Evolutionary conservation across 2,113 vertebrate species (phyloP).

Genomic region (Scomber scombrus): DNA sequence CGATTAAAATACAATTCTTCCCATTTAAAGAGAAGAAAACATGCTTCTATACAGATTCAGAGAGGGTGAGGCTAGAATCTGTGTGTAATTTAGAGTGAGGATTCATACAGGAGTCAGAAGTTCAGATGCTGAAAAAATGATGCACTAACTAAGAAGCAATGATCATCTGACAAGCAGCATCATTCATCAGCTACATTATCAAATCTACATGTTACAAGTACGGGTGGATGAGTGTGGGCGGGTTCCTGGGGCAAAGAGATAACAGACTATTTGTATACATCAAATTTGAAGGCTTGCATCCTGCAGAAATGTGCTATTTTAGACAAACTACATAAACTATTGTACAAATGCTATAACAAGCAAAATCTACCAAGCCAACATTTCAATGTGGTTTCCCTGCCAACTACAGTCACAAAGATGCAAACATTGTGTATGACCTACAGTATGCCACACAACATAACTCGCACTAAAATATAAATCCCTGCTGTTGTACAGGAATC

Average conservation of each 20-base stretch:
- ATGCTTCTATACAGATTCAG: not conserved
- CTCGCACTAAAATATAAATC: not conserved
- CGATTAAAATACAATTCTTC: not conserved
- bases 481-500: not conserved
- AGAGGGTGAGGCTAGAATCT: not conserved
- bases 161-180: not conserved
- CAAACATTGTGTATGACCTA: not conserved
- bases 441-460: not conserved
- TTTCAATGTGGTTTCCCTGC: not conserved
- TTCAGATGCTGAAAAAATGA: not conserved
- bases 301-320: not conserved
- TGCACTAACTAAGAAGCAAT: not conserved
- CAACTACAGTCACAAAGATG: not conserved
- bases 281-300: no score
- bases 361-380: not conserved
- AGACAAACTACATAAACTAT: not conserved
- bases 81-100: not conserved
- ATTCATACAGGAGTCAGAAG: not conserved
- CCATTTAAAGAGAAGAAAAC: not conserved
- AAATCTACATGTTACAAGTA: not conserved
- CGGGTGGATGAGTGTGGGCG: slow-evolving; percentile 2
- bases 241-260: not conserved
- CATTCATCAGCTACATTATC: not conserved
- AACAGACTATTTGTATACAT: no score
- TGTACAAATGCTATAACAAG: not conserved